These are phyloP conservation scores for Phengaris alcon DNA, from an alignment of 2,888 invertebrate species.

Conservation along the genomic window DNA sequence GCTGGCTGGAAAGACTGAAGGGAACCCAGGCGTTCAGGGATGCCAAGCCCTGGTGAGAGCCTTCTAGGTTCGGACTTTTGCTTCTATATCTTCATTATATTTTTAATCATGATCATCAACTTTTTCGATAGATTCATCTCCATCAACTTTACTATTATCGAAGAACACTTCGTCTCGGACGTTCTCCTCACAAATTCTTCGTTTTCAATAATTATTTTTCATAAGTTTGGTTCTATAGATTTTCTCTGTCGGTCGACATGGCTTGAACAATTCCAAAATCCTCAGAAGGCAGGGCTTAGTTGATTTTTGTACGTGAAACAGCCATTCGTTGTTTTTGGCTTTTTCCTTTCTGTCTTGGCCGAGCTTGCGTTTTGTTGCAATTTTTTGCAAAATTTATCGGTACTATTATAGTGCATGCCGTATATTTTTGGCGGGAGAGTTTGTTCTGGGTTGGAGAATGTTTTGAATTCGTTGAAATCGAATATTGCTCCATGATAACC, in stretches of 20 bases:
- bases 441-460: slow-evolving; percentile 33
- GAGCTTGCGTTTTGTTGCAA: slow-evolving; percentile 69
- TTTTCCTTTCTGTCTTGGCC: slow-evolving; percentile 70
- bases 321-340: slow-evolving; percentile 68
- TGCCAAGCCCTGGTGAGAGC: slow-evolving; percentile 80
- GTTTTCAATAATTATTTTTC: slow-evolving; percentile 42
- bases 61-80: slow-evolving; percentile 77
- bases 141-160: slow-evolving; percentile 42
- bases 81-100: slow-evolving; percentile 65
- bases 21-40: slow-evolving; percentile 79
- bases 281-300: slow-evolving; percentile 74
- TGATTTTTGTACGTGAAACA: slow-evolving; percentile 52
- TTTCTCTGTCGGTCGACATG: slow-evolving; percentile 42
- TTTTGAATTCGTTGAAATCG: slow-evolving; percentile 36
- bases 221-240: slow-evolving; percentile 41
- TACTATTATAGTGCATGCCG: slow-evolving; percentile 62
- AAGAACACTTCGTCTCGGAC: slow-evolving; percentile 38
- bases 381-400: slow-evolving; percentile 46
- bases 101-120: slow-evolving; percentile 40
- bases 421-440: slow-evolving; percentile 34
- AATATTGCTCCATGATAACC: slow-evolving; percentile 26
- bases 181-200: slow-evolving; percentile 39
- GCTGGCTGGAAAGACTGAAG: slow-evolving; percentile 78
- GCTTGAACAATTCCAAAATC: slow-evolving; percentile 56
- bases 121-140: slow-evolving; percentile 44